Conservation (phyloP, 2,797 vertebrate species). For the Arctocebus calabarensis region DNA sequence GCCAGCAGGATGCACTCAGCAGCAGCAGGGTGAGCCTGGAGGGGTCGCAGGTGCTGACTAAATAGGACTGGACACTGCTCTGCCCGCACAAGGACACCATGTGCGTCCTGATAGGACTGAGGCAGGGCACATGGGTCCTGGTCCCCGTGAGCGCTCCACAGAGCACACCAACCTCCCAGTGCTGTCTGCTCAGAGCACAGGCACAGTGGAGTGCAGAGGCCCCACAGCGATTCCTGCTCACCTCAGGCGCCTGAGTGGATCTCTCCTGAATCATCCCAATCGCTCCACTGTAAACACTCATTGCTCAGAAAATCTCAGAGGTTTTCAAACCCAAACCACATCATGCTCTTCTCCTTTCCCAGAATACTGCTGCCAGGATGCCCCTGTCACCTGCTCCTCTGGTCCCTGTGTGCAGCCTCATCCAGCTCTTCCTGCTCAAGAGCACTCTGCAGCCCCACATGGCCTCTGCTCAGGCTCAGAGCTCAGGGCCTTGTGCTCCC, state of each 20-base stretch:
- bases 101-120: neutral
- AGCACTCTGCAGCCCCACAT: too few species aligned
- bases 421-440: neutral
- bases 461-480: too few species aligned
- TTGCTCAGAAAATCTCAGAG: neutral
- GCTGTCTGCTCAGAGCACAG: neutral
- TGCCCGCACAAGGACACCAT: neutral
- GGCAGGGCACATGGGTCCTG: neutral
- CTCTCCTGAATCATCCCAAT: neutral
- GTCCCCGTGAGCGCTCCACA: neutral
- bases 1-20: neutral
- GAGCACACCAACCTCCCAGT: neutral
- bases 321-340: neutral
- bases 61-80: neutral
- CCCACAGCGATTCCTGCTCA: neutral
- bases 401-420: neutral
- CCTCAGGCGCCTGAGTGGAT: neutral
- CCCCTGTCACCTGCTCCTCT: neutral
- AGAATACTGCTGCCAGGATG: too few species aligned
- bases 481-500: neutral
- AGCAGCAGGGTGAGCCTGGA: rapidly evolving
- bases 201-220: neutral
- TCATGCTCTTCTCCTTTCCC: neutral
- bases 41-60: neutral
- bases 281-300: neutral